Evolutionary conservation across 1,140 invertebrate genomes (phyloP), one percentile per base, ranked within the genome.

Genomic region (Capitella teleta): DNA sequence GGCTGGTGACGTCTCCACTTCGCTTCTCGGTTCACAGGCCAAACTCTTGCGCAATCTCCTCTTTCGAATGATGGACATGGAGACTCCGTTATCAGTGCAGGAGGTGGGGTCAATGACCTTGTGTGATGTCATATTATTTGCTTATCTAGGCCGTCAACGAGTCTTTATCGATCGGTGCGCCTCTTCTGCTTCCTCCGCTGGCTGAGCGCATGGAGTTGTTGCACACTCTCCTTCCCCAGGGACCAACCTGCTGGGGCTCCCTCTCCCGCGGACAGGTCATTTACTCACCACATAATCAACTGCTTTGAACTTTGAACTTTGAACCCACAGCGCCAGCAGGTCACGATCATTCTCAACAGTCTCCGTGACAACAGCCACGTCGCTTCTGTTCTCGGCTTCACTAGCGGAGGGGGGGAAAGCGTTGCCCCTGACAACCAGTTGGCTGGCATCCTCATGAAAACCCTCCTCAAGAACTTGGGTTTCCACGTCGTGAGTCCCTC

Each of bases 61-160:
- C 21, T 80, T 80, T 57, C 76, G 77, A 56, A 67, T 82, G 37
- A 73, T 82, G 5, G 80, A 82, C 63, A 76, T 78, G n/a, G 57
- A 70, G 42, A 74, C 77, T 23, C 78, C 79, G 28, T 51, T 62
- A 24, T 62, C 67, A 28, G 74, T 82, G 40, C 74, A 79, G 60
- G 60, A 69, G 60, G 68, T 69, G 25, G 2, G 38, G n/a, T n/a
- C n/a, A n/a, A n/a, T n/a, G n/a, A n/a, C n/a, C n/a, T n/a, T n/a
- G n/a, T n/a, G n/a, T n/a, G n/a, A n/a, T n/a, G n/a, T n/a, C n/a
- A n/a, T n/a, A n/a, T n/a, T n/a, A n/a, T n/a, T n/a, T n/a, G n/a
- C n/a, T n/a, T n/a, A n/a, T n/a, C n/a, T n/a, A 70, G 54, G 70
- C 73, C 43, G 76, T 81, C 4, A 73, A 67, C 34, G 79, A 81